Evolutionary conservation across 2,797 vertebrate species (phyloP), one percentile per base, ranked within the genome.

Genomic region (Luscinia megarhynchos): DNA sequence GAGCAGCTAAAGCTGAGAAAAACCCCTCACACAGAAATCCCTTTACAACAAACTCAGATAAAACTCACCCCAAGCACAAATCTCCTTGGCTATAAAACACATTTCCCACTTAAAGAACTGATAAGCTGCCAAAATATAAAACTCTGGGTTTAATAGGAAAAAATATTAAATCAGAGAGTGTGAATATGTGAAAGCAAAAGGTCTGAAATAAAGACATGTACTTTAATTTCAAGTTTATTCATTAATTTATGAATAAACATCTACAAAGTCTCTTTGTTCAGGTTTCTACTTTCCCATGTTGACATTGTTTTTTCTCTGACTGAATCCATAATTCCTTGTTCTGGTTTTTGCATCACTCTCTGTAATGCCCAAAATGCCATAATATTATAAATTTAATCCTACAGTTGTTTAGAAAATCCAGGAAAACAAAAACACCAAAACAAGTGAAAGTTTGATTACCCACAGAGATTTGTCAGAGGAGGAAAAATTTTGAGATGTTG

Each of bases 51-150:
- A 45, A 24, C 41, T n/a, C n/a, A 63, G 57, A 34, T 17, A 78
- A 76, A 81, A 54, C n/a, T 46, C 58, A 63, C 32, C 40, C 26
- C 34, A 30, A 50, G 59, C 20, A 12, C 30, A 24, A 38, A 77
- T 46, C 36, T 40, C 36, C 63, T 34, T 3, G 45, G 26, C 45
- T 55, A 11, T 12, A 38, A 54, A 51, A 50, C 7, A 6, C 3
- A 0, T 54, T 40, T 13, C 41, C 13, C 7, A 1, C 22, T n/a
- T 40, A 10, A 10, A 2, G 7, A 58, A 41, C 51, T 8, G 15
- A 45, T 0, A 27, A 53, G 21, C 16, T 45, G 43, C 22, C 14
- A 5, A 7, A 14, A 12, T 4, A 14, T 11, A 40, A 87, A 77
- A 59, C 17, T 32, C 67, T 20, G 12, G 6, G 10, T 23, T 82